Evolutionary conservation across 2,888 invertebrate species (phyloP), one percentile per base, ranked within the genome.

Genomic region (Brenthis hecate): DNA sequence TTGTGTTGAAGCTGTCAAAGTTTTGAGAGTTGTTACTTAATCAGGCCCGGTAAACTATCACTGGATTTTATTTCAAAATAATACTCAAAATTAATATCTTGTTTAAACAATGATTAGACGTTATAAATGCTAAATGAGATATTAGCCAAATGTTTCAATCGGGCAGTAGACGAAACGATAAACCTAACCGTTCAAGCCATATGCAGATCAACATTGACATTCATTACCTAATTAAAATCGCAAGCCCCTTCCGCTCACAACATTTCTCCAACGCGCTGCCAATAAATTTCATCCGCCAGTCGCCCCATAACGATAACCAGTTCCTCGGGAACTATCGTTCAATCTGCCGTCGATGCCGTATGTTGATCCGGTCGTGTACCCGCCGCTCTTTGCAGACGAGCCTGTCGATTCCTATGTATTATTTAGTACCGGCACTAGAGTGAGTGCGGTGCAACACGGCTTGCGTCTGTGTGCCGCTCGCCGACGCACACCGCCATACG

Each of bases 221-320:
- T 91, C 91, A 92, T 92, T 92, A 91, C 92, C 92, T 92, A 92
- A 92, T 92, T 92, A 92, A 92, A 92, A 92, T 91, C 90, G 92
- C 91, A 88, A 88, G 85, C 88, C 92, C 91, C 92, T 92, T 92
- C 92, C 92, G 91, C 88, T 89, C 90, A 92, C 92, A 90, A 92
- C 92, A 92, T 92, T 92, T 92, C 92, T 92, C 91, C 91, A 87
- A 83, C 87, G 89, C 89, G 85, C 88, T 91, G 91, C 91, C 91
- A 92, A 92, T 92, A 92, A 92, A 92, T 92, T 92, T 92, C 91
- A 91, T 90, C 89, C 89, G 91, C 90, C 91, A 91, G 89, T 90
- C 92, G 89, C 84, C 88, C 91, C 92, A 92, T 92, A 92, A 92
- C 91, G 92, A 92, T 92, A 92, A 92, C 92, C 92, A 90, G 92